Percentiles rank a stretch among this genome's conserved stretches.
These are phyloP conservation scores for Tenthredo distinguenda DNA, from an alignment of 2,888 invertebrate species.

Conservation along the genomic window DNA sequence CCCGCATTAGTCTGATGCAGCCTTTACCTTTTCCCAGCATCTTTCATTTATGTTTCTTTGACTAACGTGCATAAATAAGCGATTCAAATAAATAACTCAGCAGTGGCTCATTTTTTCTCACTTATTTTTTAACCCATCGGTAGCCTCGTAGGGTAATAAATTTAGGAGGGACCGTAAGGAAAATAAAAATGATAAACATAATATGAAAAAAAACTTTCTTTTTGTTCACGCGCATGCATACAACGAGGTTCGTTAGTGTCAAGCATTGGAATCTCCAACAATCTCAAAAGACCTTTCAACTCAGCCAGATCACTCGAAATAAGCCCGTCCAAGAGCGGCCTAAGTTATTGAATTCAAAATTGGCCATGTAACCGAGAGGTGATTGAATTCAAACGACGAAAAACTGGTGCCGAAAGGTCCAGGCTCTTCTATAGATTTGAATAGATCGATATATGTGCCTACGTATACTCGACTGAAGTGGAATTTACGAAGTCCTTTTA, in stretches of 20 bases:
- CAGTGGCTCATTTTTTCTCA: conserved; percentile 25
- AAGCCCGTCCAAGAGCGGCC: neutral
- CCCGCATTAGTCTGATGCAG: conserved; percentile 23
- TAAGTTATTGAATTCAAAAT: conserved; percentile 48
- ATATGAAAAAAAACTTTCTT: conserved; percentile 36
- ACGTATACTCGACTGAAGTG: neutral
- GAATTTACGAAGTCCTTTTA: conserved; percentile 25
- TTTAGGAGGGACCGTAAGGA: conserved; percentile 20
- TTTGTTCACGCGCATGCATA: conserved; percentile 19
- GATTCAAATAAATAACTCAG: conserved; percentile 43
- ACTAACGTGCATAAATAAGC: conserved; percentile 45
- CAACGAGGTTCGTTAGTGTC: conserved; percentile 19
- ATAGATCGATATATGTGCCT: conserved; percentile 26
- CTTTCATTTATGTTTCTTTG: conserved; percentile 2
- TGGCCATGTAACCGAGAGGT: conserved; percentile 33
- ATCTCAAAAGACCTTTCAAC: conserved; percentile 25
- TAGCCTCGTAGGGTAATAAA: conserved; percentile 40
- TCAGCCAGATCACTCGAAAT: conserved; percentile 13
- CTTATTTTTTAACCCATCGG: conserved; percentile 35
- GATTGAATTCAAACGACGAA: conserved; percentile 29
- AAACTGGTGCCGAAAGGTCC: conserved; percentile 33
- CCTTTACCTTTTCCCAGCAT: conserved; percentile 25
- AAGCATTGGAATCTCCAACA: neutral
- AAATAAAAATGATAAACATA: conserved; percentile 20
- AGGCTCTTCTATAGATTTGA: conserved; percentile 33